A percentile compares a stretch with the other conserved stretches of the same genome.
Evolutionary conservation across 2,113 vertebrate genomes (phyloP).

Genomic region (Mirza zaza): DNA sequence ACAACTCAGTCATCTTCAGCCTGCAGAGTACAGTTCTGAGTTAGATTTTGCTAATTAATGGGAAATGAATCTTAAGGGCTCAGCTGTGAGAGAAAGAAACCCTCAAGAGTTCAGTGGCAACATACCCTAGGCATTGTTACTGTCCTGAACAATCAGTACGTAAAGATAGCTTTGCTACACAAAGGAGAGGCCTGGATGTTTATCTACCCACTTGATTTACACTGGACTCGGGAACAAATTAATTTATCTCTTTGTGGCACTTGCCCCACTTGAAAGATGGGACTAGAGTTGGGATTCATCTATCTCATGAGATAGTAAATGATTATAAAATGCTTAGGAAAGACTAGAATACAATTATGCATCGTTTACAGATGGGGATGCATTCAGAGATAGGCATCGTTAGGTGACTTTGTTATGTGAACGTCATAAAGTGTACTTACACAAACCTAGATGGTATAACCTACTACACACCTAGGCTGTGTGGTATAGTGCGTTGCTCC

Average conservation of each 20-base stretch:
- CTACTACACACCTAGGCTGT: neutral
- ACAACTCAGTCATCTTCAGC: constrained; percentile 58
- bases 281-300: neutral
- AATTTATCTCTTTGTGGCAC: constrained; percentile 22
- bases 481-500: neutral
- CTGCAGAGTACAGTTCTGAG: neutral
- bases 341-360: neutral
- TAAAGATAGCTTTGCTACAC: neutral
- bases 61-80: constrained; percentile 17
- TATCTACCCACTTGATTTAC: neutral
- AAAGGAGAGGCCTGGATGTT: neutral
- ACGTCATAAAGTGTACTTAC: neutral
- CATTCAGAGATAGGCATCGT: neutral
- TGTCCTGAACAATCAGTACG: constrained; percentile 28
- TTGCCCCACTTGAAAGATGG: constrained; percentile 27
- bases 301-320: constrained; percentile 17
- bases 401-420: no score
- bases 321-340: constrained; percentile 46
- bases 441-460: neutral
- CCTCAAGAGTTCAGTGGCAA: neutral
- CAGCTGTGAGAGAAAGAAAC: constrained; percentile 25
- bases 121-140: neutral
- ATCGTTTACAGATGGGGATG: neutral
- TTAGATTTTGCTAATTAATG: constrained; percentile 6
- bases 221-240: neutral